phyloP scores from a whole-genome alignment of 2,113 vertebrate species.

The Podarcis raffonei region DNA sequence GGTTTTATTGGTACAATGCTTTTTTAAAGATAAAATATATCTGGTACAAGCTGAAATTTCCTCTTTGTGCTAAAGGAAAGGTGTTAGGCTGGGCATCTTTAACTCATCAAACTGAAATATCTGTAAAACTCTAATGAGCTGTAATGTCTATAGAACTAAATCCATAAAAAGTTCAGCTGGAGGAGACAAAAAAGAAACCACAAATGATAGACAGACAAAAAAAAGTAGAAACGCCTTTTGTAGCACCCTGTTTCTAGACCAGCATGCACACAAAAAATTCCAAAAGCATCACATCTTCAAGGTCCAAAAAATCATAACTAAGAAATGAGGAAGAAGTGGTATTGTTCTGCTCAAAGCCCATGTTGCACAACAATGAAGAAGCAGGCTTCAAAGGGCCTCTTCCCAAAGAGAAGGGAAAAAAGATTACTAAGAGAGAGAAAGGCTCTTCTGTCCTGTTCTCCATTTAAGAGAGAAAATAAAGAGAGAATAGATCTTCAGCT shows the following conservation, averaged over 20 bases:
- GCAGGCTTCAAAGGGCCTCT: constrained; percentile 20
- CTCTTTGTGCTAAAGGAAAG: constrained; percentile 38
- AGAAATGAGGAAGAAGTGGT: not conserved
- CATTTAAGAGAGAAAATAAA: constrained; percentile 29
- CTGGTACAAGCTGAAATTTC: constrained; percentile 55
- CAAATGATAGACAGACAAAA: not conserved
- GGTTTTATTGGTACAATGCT: constrained; percentile 10
- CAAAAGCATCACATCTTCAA: not conserved
- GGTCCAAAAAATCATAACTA: not conserved
- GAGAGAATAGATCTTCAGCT: constrained; percentile 17
- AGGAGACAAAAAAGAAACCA: not conserved
- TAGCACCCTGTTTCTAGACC: not conserved
- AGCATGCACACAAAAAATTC: not conserved
- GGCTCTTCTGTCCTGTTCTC: not conserved
- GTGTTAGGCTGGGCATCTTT: constrained; percentile 59
- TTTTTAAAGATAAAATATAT: constrained; percentile 39
- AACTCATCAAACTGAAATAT: constrained; percentile 77
- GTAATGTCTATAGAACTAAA: constrained; percentile 59
- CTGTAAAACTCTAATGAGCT: constrained; percentile 71
- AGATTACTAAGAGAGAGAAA: not conserved
- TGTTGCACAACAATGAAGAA: constrained; percentile 17
- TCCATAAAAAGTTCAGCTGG: constrained; percentile 3
- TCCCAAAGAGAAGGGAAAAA: not conserved
- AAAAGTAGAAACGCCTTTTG: not conserved
- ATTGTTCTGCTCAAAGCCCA: constrained; percentile 12